These are phyloP conservation scores for Menura novaehollandiae DNA, from an alignment of 2,113 vertebrate species.

Conservation along the genomic window DNA sequence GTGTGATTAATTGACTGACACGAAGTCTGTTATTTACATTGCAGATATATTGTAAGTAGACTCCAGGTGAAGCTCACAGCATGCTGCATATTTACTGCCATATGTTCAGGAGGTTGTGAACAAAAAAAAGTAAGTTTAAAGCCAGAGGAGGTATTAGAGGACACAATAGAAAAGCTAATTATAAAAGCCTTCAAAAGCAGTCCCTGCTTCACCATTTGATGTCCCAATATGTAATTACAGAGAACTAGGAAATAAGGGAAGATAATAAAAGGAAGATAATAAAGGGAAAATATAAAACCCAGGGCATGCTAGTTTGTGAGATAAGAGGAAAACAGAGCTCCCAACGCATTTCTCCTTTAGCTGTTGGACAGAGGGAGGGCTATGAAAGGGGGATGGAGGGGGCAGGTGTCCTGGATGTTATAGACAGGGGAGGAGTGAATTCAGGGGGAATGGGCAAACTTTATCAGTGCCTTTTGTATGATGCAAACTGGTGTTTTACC, in stretches of 20 bases:
- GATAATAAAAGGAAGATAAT: constrained; percentile 34
- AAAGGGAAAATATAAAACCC: background rate
- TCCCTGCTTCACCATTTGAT: constrained; percentile 16
- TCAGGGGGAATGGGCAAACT: background rate
- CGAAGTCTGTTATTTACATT: constrained; percentile 56
- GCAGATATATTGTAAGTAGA: constrained; percentile 57
- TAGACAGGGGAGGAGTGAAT: background rate
- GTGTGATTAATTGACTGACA: constrained; percentile 64
- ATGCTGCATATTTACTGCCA: constrained; percentile 61
- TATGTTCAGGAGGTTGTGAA: constrained; percentile 65
- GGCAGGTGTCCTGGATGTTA: background rate
- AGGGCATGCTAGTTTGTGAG: background rate
- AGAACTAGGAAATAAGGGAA: constrained; percentile 35
- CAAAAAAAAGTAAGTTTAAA: constrained; percentile 54
- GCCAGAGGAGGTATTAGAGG: constrained; percentile 58
- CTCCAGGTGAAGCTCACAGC: constrained; percentile 64
- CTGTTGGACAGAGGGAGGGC: background rate
- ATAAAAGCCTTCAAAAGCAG: constrained; percentile 47
- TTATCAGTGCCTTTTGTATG: background rate
- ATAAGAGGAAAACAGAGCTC: background rate
- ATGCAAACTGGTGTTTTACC: background rate
- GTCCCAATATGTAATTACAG: constrained; percentile 48
- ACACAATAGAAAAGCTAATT: constrained; percentile 63
- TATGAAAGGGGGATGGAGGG: background rate
- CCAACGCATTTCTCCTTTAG: background rate